phyloP scores from a whole-genome alignment of 2,888 invertebrate genomes.

The Agrochola circellaris region DNA sequence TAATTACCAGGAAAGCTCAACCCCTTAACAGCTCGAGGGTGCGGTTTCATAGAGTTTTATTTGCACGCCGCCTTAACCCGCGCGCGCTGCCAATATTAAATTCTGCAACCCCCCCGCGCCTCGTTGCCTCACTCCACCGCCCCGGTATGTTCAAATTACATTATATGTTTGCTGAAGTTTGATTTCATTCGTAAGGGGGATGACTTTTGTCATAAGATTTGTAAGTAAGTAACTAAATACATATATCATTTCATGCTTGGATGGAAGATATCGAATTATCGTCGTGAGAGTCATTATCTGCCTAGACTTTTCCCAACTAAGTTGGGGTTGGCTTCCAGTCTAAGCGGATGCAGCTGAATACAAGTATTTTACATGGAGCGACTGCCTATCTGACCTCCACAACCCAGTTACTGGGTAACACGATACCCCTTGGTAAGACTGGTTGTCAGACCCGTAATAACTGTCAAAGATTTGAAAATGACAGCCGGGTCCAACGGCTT shows the following conservation, averaged over 20 bases:
- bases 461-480: too few species aligned
- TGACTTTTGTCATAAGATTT: conserved; percentile 48
- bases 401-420: too few species aligned
- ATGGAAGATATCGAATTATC: neutral
- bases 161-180: conserved; percentile 78
- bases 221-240: conserved; percentile 10
- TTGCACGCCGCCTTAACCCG: conserved; percentile 89
- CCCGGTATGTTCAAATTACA: conserved; percentile 78
- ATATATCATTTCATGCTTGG: conserved; percentile 22
- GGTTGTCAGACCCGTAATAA: too few species aligned
- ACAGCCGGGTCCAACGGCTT: too few species aligned
- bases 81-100: conserved; percentile 87
- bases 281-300: too few species aligned
- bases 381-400: too few species aligned
- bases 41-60: conserved; percentile 87
- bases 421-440: too few species aligned
- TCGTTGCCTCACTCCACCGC: conserved; percentile 30
- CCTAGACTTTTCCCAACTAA: too few species aligned
- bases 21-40: conserved; percentile 79
- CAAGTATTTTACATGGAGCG: too few species aligned
- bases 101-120: conserved; percentile 76
- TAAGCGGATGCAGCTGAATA: too few species aligned
- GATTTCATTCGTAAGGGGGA: conserved; percentile 65
- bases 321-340: too few species aligned
- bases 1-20: conserved; percentile 47